Conservation (phyloP, 2,113 vertebrate genomes). For the Prolemur simus region DNA sequence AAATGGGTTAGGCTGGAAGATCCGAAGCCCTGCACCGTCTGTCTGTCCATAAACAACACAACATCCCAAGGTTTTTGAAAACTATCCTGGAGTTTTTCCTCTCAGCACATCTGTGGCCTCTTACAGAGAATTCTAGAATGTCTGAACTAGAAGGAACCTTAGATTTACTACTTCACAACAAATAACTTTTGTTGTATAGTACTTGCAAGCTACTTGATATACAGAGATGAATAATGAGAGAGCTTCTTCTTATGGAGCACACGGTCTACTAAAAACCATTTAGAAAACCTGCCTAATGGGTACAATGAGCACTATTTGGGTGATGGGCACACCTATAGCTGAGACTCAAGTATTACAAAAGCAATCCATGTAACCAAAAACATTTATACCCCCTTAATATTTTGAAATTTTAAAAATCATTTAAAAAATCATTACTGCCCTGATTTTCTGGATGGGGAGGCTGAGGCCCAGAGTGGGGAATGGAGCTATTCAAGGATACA, state of each 20-base stretch:
- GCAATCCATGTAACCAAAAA: too few species aligned
- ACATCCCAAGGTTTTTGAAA: constrained; percentile 23
- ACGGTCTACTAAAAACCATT: not conserved
- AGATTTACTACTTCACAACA: not conserved
- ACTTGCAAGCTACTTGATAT: not conserved
- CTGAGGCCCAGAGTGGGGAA: not conserved
- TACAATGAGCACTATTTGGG: too few species aligned
- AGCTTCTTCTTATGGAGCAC: not conserved
- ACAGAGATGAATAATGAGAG: not conserved
- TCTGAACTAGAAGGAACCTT: not conserved
- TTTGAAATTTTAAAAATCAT: too few species aligned
- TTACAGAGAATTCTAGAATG: not conserved
- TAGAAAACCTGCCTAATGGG: too few species aligned
- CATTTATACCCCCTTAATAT: too few species aligned
- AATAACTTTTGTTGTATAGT: not conserved
- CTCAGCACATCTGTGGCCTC: not conserved
- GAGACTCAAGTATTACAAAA: too few species aligned
- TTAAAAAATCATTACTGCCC: not conserved
- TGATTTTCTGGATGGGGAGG: not conserved
- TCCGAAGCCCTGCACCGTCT: not conserved
- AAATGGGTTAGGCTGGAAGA: constrained; percentile 30
- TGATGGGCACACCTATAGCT: too few species aligned
- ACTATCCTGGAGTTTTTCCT: not conserved
- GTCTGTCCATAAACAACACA: not conserved
- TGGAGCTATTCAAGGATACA: not conserved